phyloP scores from a whole-genome alignment of 2,797 vertebrate species.

The Lophius americanus region DNA sequence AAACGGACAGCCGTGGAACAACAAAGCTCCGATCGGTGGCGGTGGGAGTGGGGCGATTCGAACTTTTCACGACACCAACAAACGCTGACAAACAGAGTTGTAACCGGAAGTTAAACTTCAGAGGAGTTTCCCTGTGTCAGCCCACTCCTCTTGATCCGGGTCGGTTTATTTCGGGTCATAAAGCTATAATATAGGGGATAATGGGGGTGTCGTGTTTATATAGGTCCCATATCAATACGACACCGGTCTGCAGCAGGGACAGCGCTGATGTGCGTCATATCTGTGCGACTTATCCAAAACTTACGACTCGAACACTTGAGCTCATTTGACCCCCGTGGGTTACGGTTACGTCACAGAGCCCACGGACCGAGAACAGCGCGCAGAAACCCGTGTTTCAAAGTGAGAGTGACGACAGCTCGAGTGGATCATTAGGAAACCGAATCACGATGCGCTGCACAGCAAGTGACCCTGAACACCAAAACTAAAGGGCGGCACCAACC shows the following conservation, averaged over 20 bases:
- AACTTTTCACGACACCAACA: conserved; percentile 63
- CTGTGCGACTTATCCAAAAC: background rate
- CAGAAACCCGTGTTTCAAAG: background rate
- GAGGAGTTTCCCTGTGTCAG: conserved; percentile 61
- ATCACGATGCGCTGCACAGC: conserved; percentile 17
- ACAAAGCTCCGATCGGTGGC: too few species aligned
- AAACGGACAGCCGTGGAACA: too few species aligned
- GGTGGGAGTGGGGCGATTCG: background rate
- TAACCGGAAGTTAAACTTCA: conserved; percentile 75
- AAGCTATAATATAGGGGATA: conserved; percentile 24
- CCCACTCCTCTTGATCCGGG: conserved; percentile 49
- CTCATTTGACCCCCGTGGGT: background rate
- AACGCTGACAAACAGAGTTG: conserved; percentile 40
- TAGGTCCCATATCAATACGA: too few species aligned
- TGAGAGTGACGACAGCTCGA: background rate
- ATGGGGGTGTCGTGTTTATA: too few species aligned
- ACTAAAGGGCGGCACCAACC: conserved; percentile 33
- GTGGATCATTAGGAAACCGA: background rate
- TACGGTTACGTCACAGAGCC: background rate
- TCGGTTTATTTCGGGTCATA: conserved; percentile 71
- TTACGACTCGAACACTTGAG: background rate
- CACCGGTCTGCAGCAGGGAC: too few species aligned
- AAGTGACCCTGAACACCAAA: conserved; percentile 2
- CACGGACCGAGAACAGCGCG: background rate
- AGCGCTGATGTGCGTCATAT: background rate